These are phyloP conservation scores for Drosophila busckii DNA, from an alignment of 1,140 invertebrate species.

Conservation along the genomic window DNA sequence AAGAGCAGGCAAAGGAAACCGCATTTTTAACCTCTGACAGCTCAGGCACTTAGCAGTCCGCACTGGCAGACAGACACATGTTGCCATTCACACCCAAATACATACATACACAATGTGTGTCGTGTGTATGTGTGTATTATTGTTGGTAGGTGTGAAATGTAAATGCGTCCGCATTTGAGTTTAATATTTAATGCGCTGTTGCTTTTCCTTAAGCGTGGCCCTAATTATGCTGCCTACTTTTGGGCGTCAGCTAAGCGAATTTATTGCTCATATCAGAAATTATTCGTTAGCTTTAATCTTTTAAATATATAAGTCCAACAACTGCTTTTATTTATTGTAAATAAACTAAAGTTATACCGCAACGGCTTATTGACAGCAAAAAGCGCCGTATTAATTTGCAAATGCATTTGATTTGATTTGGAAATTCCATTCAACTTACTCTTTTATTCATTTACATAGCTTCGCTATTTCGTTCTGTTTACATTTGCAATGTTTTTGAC, in stretches of 20 bases:
- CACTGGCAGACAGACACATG: too few relatives aligned
- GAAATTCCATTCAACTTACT: slow-evolving; percentile 19
- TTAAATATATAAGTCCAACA: slow-evolving; percentile 4
- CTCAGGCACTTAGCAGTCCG: slow-evolving; percentile 37
- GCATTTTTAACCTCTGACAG: slow-evolving; percentile 9
- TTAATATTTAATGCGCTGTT: slow-evolving; percentile 26
- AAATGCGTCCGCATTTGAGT: slow-evolving; percentile 52
- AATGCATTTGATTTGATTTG: neutral
- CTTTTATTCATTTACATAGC: slow-evolving; percentile 2
- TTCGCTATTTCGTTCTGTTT: slow-evolving; percentile 16
- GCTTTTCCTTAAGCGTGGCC: slow-evolving; percentile 28
- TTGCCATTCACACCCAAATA: slow-evolving; percentile 20
- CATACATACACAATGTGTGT: slow-evolving; percentile 1
- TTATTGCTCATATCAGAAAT: slow-evolving; percentile 11
- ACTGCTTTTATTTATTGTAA: too few relatives aligned
- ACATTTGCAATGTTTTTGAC: slow-evolving; percentile 7
- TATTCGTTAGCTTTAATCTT: slow-evolving; percentile 3
- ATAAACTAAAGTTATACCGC: too few relatives aligned
- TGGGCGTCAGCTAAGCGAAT: neutral
- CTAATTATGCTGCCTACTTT: slow-evolving; percentile 36
- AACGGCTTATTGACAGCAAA: too few relatives aligned
- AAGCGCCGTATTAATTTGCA: neutral
- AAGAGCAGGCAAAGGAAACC: slow-evolving; percentile 5
- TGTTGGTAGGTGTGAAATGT: slow-evolving; percentile 70
- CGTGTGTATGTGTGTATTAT: slow-evolving; percentile 20